Base-by-base conservation (phyloP, 2,888 invertebrate species). In the Eilema depressum region DNA sequence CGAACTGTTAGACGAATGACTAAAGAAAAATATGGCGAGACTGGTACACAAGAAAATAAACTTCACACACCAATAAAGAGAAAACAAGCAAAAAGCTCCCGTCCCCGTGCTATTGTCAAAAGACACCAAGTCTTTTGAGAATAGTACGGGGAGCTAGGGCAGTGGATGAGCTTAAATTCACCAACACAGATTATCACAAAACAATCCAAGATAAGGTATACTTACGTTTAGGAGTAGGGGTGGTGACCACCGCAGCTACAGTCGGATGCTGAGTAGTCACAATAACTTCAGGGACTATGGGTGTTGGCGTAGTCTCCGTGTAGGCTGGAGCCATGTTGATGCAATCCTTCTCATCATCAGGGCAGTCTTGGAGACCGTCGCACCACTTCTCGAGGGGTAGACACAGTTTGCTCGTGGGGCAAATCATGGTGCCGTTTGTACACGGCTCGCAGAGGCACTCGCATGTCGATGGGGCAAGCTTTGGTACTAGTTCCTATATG, bases 321-420 rank as follows among this genome's bases (percentile, higher is more conserved):
- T 69, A 73, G 3, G 81, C 79, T 1, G 89, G 78, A 0, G 88
- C n/a, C n/a, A n/a, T 83, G 26, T 92, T 88, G 66, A 87, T 85
- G 83, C 98, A 98, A 71, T 96, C 92, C 3, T 92, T 89, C 91
- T 98, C 98, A 88, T 98, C 98, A 85, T 98, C 98, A 0, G 97
- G 97, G 83, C 98, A 98, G 89, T 98, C 97, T 75, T 96, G 96
- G 0, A 98, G 92, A 0, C 98, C 98, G 86, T 98, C 97, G 86
- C 98, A 98, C 98, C 98, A 98, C 17, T 96, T 92, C 0, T 96
- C 92, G 57, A 96, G 95, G 0, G 97, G 95, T 23, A 98, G 96
- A 84, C 98, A 98, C 66, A 97, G 93, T 72, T 97, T 96, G 86
- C 97, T 97, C 0, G 97, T 97, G 1, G 97, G 97, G 82, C 98